Conservation (phyloP, 2,888 invertebrate species). For the Hesperia comma region DNA sequence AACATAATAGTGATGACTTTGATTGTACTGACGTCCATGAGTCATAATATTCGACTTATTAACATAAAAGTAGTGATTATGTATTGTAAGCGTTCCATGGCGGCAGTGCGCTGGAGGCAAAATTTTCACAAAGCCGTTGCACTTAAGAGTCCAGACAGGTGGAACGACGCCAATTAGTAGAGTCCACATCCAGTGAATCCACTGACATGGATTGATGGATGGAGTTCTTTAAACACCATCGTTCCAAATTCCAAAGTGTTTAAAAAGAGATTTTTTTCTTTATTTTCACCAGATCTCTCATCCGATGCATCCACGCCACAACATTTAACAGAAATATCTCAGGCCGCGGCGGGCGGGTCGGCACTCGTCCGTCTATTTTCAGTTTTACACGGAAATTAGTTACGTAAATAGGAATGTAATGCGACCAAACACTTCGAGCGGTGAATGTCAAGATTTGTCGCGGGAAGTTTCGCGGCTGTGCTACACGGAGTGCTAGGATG, state of each 20-base stretch:
- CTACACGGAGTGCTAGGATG: no score
- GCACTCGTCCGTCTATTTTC: slow-evolving; percentile 43
- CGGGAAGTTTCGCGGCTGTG: slow-evolving; percentile 28
- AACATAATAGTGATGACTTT: no score
- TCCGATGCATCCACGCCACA: slow-evolving; percentile 21
- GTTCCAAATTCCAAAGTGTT: slow-evolving; percentile 4
- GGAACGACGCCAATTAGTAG: background rate
- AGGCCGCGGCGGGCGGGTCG: slow-evolving; percentile 25
- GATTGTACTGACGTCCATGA: no score
- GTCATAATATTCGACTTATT: no score
- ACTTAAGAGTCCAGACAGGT: background rate
- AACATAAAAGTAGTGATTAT: no score
- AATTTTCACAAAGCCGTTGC: background rate
- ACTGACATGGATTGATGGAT: slow-evolving; percentile 6
- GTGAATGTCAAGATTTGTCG: slow-evolving; percentile 42
- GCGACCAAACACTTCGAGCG: slow-evolving; percentile 43
- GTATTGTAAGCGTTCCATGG: no score
- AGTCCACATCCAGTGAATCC: background rate
- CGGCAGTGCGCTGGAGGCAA: background rate
- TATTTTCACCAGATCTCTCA: slow-evolving; percentile 18
- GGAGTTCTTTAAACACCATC: slow-evolving; percentile 2
- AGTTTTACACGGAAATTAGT: slow-evolving; percentile 44
- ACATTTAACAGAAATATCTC: slow-evolving; percentile 33
- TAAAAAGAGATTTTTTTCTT: slow-evolving; percentile 6
- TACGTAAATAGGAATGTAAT: slow-evolving; percentile 44